Percentiles rank a stretch among this genome's conserved stretches.
phyloP scores from a whole-genome alignment of 2,113 vertebrate species.

The Phalacrocorax pelagicus region DNA sequence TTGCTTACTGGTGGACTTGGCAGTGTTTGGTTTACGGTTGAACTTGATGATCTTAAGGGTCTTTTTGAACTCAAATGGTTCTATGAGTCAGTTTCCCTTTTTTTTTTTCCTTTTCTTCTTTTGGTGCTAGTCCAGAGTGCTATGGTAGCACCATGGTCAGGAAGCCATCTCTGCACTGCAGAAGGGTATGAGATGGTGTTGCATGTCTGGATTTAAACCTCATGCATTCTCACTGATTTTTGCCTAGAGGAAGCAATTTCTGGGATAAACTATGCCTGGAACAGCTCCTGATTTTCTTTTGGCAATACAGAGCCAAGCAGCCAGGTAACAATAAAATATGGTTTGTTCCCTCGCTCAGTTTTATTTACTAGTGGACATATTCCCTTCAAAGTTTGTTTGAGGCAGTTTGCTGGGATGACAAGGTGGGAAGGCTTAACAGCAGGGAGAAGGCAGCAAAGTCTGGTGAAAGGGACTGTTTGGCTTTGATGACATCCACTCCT shows the following conservation, averaged over 20 bases:
- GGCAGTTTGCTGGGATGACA: not conserved
- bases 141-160: too few relatives aligned
- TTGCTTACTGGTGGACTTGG: too few relatives aligned
- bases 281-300: not conserved
- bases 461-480: not conserved
- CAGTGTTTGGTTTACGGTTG: not conserved
- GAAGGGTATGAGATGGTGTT: not conserved
- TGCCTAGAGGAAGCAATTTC: not conserved
- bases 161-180: fast-evolving
- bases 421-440: not conserved
- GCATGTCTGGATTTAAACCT: not conserved
- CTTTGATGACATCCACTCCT: not conserved
- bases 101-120: not conserved
- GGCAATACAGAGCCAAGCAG: not conserved
- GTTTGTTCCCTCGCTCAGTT: not conserved
- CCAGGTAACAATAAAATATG: not conserved
- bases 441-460: not conserved
- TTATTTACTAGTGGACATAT: not conserved
- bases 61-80: not conserved
- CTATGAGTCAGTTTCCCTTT: not conserved
- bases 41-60: not conserved
- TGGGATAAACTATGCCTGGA: not conserved
- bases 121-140: not conserved
- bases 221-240: not conserved
- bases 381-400: not conserved